A percentile compares a stretch with the other conserved stretches of the same genome.
Evolutionary conservation across 1,140 invertebrate genomes (phyloP).

Genomic region (Diabrotica virgifera): DNA sequence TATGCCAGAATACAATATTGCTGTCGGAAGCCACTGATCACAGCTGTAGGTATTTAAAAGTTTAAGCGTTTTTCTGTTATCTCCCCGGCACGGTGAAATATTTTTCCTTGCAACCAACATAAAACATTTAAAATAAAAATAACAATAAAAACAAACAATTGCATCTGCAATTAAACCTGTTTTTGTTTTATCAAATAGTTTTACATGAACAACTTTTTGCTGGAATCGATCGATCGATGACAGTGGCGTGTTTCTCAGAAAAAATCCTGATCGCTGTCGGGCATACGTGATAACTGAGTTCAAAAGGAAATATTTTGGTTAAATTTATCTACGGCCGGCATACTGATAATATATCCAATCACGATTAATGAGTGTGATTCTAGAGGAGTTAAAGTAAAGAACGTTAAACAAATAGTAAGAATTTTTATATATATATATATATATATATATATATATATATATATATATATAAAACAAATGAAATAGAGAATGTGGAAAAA

Average conservation of each 20-base stretch:
- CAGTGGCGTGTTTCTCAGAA: slow-evolving; percentile 4
- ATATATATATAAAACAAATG: too few relatives aligned
- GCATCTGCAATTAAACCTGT: slow-evolving; percentile 20
- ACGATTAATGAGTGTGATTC: too few relatives aligned
- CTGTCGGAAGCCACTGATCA: not conserved
- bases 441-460: too few relatives aligned
- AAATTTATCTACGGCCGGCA: too few relatives aligned
- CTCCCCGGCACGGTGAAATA: slow-evolving; percentile 12
- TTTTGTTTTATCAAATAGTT: slow-evolving; percentile 21
- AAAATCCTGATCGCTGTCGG: not conserved
- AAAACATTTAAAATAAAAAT: slow-evolving; percentile 22
- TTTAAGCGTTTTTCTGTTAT: slow-evolving; percentile 10
- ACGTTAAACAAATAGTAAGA: too few relatives aligned
- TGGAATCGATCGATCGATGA: slow-evolving; percentile 8
- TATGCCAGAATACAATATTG: too few relatives aligned
- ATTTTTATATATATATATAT: too few relatives aligned
- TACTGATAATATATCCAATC: too few relatives aligned
- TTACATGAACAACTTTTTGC: slow-evolving; percentile 19
- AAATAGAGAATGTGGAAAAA: too few relatives aligned
- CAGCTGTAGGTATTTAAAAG: slow-evolving; percentile 16
- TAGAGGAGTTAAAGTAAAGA: too few relatives aligned
- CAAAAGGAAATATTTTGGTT: too few relatives aligned
- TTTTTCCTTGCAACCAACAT: slow-evolving; percentile 18
- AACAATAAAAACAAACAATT: slow-evolving; percentile 20
- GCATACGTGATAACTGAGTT: too few relatives aligned